phyloP scores from a whole-genome alignment of 2,888 invertebrate genomes.

The Dascillus cervinus region DNA sequence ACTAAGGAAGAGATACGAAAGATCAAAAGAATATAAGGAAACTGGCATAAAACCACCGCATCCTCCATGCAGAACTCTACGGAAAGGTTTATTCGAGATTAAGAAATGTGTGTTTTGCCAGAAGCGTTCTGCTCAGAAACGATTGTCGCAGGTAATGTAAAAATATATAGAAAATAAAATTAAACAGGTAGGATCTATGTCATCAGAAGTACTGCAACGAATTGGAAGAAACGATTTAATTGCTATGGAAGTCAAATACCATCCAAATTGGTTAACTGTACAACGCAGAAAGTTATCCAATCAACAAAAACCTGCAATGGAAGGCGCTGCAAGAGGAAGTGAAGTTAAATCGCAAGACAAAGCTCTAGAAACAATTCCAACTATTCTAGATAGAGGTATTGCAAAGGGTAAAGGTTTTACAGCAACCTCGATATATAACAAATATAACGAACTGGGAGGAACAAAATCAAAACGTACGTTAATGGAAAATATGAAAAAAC shows the following conservation, averaged over 20 bases:
- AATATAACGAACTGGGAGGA: neutral
- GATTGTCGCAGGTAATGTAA: neutral
- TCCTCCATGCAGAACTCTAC: slow-evolving; percentile 15
- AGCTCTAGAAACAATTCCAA: neutral
- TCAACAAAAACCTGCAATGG: too few species aligned
- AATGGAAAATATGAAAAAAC: neutral
- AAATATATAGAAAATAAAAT: slow-evolving; percentile 2
- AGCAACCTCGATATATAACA: slow-evolving; percentile 1
- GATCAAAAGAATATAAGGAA: too few species aligned
- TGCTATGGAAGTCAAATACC: slow-evolving; percentile 3
- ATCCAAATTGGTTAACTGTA: too few species aligned
- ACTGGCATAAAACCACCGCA: neutral
- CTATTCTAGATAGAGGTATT: neutral
- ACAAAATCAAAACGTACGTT: neutral
- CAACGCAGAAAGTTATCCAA: too few species aligned
- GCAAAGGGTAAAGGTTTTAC: slow-evolving; percentile 2
- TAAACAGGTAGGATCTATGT: neutral
- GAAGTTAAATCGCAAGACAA: too few species aligned
- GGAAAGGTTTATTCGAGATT: slow-evolving; percentile 4
- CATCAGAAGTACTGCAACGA: neutral
- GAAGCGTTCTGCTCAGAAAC: neutral
- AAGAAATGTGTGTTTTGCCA: slow-evolving; percentile 6
- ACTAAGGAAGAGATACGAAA: too few species aligned
- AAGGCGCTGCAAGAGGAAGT: too few species aligned
- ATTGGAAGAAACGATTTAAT: slow-evolving; percentile 5